Evolutionary conservation across 2,797 vertebrate genomes (phyloP).

Genomic region (Gymnodraco acuticeps): DNA sequence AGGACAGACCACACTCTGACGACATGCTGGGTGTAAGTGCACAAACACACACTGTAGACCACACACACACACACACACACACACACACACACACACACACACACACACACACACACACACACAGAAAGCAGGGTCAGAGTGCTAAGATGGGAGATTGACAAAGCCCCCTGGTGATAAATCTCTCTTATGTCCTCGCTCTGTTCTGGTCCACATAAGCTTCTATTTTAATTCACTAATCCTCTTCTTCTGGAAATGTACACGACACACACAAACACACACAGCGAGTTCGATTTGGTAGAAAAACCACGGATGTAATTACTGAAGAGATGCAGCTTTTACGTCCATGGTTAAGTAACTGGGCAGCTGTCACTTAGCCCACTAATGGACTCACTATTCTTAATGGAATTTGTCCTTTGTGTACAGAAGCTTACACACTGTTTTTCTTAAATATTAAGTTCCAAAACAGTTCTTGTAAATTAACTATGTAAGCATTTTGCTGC

Average conservation of each 20-base stretch:
- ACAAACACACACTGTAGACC: conserved; percentile 6
- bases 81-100: neutral
- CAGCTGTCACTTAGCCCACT: conserved; percentile 72
- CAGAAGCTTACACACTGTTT: neutral
- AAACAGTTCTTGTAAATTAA: neutral
- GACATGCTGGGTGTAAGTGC: conserved; percentile 95
- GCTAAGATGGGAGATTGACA: conserved; percentile 53
- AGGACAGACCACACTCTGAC: conserved; percentile 97
- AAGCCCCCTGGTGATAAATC: conserved; percentile 57
- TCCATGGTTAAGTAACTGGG: conserved; percentile 61
- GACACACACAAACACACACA: conserved; percentile 8
- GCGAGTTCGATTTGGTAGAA: conserved; percentile 23
- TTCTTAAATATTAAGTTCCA: conserved; percentile 26
- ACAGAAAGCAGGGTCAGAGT: conserved; percentile 42
- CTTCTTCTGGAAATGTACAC: conserved; percentile 42
- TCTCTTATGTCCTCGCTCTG: conserved; percentile 55
- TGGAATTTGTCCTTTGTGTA: conserved; percentile 61
- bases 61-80: neutral
- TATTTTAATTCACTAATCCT: conserved; percentile 74
- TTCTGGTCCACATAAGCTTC: conserved; percentile 60
- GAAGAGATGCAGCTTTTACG: conserved; percentile 53
- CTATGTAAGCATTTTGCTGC: neutral
- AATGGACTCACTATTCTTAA: conserved; percentile 71
- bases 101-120: neutral
- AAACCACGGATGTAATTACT: conserved; percentile 62